These are phyloP conservation scores for Clivina fossor DNA, from an alignment of 2,888 invertebrate genomes.

Conservation along the genomic window DNA sequence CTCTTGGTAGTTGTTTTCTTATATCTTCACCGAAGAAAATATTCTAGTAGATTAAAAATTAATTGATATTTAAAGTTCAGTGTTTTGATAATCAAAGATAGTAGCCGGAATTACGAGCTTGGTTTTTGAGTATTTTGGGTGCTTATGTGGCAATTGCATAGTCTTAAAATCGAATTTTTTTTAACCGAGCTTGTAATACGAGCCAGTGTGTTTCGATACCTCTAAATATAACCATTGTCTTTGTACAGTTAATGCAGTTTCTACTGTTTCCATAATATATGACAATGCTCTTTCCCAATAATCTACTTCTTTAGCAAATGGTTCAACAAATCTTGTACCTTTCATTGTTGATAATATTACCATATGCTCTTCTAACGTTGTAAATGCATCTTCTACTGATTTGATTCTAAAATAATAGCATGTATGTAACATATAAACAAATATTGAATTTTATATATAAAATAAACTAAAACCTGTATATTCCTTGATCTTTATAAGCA, in stretches of 20 bases:
- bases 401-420: slow-evolving; percentile 74
- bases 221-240: slow-evolving; percentile 84
- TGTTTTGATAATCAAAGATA: too few species aligned
- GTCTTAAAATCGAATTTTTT: neutral
- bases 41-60: too few species aligned
- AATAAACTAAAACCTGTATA: slow-evolving; percentile 55
- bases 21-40: slow-evolving; percentile 89
- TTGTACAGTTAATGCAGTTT: slow-evolving; percentile 79
- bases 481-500: slow-evolving; percentile 64
- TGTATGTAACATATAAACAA: slow-evolving; percentile 19
- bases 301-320: slow-evolving; percentile 81
- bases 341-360: slow-evolving; percentile 85
- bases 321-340: slow-evolving; percentile 82
- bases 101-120: too few species aligned
- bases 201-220: slow-evolving; percentile 46
- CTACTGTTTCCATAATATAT: slow-evolving; percentile 78
- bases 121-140: too few species aligned
- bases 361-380: slow-evolving; percentile 81
- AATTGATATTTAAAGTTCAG: too few species aligned
- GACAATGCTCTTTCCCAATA: slow-evolving; percentile 85
- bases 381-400: slow-evolving; percentile 76
- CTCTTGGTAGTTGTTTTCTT: slow-evolving; percentile 76
- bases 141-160: too few species aligned
- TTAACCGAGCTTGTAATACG: neutral
- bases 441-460: slow-evolving; percentile 1